Evolutionary conservation across 23 tunicate species (phyloP), one percentile per base, ranked within the genome.

Genomic region (Pegea sp.): DNA sequence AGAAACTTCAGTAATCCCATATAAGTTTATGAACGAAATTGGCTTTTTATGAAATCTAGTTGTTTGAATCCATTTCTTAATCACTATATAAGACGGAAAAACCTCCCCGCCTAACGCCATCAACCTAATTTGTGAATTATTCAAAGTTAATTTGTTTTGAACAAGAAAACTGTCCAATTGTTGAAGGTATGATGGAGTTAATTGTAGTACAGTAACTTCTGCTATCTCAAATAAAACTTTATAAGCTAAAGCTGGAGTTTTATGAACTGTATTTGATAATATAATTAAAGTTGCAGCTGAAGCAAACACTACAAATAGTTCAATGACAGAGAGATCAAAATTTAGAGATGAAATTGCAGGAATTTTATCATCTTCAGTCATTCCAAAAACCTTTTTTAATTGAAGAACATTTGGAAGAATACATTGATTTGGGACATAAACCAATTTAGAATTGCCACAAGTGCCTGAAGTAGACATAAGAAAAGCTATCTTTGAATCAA

Each of bases 1-100:
- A 25, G 95, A 84, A 21, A 84, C 84, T 68, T 84, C 95, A 16
- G 95, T 72, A n/a, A 84, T 73, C 8, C 95, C 95, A 63, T 84
- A 84, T 3, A 84, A 29, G 56, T 84, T 84, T 38, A 71, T 51
- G 50, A 84, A 29, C 52, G 27, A 33, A 24, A 54, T n/a, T 60
- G 20, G 18, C 2, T 28, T 1, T 2, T 71, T 33, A 3, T 52
- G 64, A 31, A 16, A 8, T 8, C 11, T 38, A 38, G 16, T 38
- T 8, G 11, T 38, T 38, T 71, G 42, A 0, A 70, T 4, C 80
- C 74, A 81, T 5, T 25, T 26, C 23, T 63, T 61, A 1, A 84
- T 51, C 8, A 59, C 50, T 29, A 58, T 74, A 56, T 48, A 63
- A 34, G 75, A 54, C 2, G 95, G 95, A 34, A 77, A 84, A 28